Evolutionary conservation across 2,797 vertebrate genomes (phyloP), one percentile per base, ranked within the genome.

Genomic region (Podargus strigoides): DNA sequence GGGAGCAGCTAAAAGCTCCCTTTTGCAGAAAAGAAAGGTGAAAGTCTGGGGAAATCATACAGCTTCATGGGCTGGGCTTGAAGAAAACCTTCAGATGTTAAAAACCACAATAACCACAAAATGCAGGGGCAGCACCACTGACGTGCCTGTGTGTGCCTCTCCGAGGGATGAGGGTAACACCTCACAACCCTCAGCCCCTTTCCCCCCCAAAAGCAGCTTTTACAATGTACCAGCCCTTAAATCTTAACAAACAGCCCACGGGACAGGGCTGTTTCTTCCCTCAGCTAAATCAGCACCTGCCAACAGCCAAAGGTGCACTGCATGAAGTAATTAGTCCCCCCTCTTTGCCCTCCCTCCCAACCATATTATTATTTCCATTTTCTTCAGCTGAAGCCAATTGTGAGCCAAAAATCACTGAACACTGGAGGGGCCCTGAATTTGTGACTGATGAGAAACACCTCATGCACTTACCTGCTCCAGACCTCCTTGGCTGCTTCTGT

Each of bases 111-210:
- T 19, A 28, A 24, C 22, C n/a, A 50, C 50, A 82, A 60, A 85
- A 53, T 17, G 17, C 47, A 20, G 47, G 14, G 6, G 13, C 39
- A 68, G 34, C 46, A 30, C 17, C 3, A 1, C n/a, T 12, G 21
- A 7, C 0, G 0, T 24, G 10, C 22, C 46, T 12, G 9, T 56
- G 6, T 1, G 7, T 4, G 23, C 34, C 21, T 37, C 28, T 52
- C 36, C 32, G 22, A 20, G 11, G 36, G 36, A 17, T 2, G 3
- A 49, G 20, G 28, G 23, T 7, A 53, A 49, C 52, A 23, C 9
- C 37, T 28, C 7, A 3, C 52, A 49, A 3, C 9, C 10, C 24
- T 34, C 89, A 39, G 60, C 14, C 22, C 41, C 15, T 63, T 11
- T 8, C 3, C 8, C 4, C 44, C 14, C 5, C 30, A 69, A 53